Evolutionary conservation across 1,140 invertebrate genomes (phyloP).

Genomic region (Bombus waltoni): DNA sequence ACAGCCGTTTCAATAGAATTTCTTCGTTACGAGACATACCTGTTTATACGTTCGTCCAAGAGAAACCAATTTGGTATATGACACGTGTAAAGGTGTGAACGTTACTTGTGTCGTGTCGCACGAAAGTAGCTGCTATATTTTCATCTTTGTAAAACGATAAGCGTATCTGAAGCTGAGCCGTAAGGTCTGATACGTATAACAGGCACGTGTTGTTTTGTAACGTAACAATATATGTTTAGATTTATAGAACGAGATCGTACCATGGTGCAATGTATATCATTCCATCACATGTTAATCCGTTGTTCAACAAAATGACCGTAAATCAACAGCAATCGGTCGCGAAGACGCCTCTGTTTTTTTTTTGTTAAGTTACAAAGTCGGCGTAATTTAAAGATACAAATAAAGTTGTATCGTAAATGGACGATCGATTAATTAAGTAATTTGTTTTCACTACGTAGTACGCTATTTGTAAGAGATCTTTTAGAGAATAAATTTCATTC

Average conservation of each 20-base stretch:
- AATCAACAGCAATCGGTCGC: neutral
- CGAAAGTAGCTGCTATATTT: neutral
- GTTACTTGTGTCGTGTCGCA: neutral
- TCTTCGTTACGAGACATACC: neutral
- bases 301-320: neutral
- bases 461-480: neutral
- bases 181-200: neutral
- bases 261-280: neutral
- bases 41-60: neutral
- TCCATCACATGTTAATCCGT: neutral
- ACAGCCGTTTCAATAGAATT: neutral
- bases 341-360: neutral
- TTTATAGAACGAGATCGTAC: neutral
- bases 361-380: neutral
- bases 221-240: neutral
- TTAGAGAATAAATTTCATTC: too few relatives aligned
- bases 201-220: neutral
- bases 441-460: neutral
- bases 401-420: neutral
- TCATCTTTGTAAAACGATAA: neutral
- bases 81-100: neutral
- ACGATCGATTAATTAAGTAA: neutral
- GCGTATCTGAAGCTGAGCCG: neutral
- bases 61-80: constrained; percentile 13
- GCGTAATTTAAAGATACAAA: neutral